phyloP scores from a whole-genome alignment of 2,113 vertebrate genomes.

The Nicator chloris region DNA sequence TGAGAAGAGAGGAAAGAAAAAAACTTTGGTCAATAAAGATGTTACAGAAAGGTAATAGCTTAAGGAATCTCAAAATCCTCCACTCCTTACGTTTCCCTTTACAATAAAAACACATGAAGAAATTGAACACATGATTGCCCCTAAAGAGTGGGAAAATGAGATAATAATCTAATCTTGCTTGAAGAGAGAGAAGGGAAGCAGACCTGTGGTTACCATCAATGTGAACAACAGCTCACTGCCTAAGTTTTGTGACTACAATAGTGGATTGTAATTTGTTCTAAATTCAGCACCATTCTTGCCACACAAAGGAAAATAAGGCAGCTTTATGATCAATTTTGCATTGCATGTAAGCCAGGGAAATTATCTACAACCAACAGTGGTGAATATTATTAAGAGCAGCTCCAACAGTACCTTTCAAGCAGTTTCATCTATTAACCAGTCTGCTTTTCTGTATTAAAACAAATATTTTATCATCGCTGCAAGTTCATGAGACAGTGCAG shows the following conservation, averaged over 20 bases:
- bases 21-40: neutral
- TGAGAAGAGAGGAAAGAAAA: conserved; percentile 44
- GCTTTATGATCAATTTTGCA: neutral
- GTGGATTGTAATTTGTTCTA: neutral
- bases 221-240: neutral
- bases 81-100: neutral
- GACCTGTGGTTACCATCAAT: neutral
- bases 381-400: neutral
- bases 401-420: neutral
- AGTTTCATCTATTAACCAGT: neutral
- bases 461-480: neutral
- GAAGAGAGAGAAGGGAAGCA: neutral
- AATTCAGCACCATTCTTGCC: neutral
- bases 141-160: neutral
- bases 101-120: neutral
- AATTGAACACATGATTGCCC: neutral
- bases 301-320: neutral
- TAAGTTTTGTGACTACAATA: neutral
- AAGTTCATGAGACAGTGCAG: neutral
- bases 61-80: neutral
- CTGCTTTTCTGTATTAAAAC: neutral
- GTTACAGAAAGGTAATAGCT: neutral
- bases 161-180: neutral
- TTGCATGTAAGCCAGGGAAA: neutral
- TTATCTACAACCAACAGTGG: neutral